phyloP scores from a whole-genome alignment of 2,888 invertebrate genomes.

The Ceriagrion tenellum region DNA sequence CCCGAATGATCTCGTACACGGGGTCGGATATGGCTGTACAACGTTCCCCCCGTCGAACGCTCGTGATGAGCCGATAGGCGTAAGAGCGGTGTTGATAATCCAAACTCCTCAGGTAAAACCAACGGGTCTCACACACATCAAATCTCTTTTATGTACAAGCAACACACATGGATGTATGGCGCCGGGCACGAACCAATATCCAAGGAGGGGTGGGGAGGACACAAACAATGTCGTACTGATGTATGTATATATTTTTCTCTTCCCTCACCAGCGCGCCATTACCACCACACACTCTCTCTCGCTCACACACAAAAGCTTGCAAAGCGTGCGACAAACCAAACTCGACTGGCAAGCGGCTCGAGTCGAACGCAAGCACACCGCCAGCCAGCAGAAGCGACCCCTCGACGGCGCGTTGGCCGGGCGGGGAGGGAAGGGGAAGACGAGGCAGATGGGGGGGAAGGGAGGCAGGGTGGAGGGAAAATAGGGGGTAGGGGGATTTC shows the following conservation, averaged over 20 bases:
- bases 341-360: conserved; percentile 58
- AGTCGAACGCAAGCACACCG: conserved; percentile 7
- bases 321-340: conserved; percentile 60
- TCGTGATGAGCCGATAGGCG: neutral
- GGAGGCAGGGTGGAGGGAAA: neutral
- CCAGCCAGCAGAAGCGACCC: neutral
- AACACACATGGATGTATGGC: conserved; percentile 17
- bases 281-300: conserved; percentile 45
- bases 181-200: conserved; percentile 19
- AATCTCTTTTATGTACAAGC: neutral
- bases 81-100: neutral
- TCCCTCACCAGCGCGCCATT: conserved; percentile 58
- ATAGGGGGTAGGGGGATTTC: neutral
- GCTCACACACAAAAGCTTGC: neutral
- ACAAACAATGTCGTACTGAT: no score
- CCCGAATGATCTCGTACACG: neutral
- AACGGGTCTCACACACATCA: neutral
- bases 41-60: neutral
- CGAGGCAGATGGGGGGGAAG: neutral
- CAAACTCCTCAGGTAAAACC: neutral
- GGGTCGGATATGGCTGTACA: neutral
- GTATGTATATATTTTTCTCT: neutral
- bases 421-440: neutral
- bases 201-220: neutral
- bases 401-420: conserved; percentile 39